A percentile compares a stretch with the other conserved stretches of the same genome.
Conservation (phyloP, 1,140 invertebrate genomes). For the Drosophila triauraria region DNA sequence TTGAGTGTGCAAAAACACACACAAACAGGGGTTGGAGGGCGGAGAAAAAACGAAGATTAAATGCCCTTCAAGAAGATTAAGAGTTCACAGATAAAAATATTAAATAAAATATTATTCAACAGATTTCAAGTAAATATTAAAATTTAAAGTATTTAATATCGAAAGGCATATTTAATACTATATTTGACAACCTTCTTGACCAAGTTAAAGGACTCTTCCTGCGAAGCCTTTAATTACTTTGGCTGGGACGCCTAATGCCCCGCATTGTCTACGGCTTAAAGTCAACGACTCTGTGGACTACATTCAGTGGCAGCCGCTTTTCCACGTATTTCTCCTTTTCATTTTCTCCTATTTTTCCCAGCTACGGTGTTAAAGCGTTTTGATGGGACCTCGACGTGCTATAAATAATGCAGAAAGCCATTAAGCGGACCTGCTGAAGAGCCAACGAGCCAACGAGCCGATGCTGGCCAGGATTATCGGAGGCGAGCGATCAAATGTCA, state of each 20-base stretch:
- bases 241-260: conserved; percentile 52
- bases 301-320: conserved; percentile 21
- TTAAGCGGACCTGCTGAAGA: conserved; percentile 70
- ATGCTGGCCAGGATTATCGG: conserved; percentile 65
- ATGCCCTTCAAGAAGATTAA: conserved; percentile 4
- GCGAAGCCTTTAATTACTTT: conserved; percentile 46
- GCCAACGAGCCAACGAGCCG: conserved; percentile 46
- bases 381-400: conserved; percentile 71
- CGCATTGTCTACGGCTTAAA: conserved; percentile 77
- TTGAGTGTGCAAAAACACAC: conserved; percentile 49
- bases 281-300: conserved; percentile 64
- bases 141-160: no score
- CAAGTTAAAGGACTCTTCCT: not conserved
- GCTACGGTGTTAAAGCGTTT: conserved; percentile 62
- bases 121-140: no score
- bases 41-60: not conserved
- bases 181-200: not conserved
- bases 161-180: no score
- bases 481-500: conserved; percentile 80
- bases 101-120: no score
- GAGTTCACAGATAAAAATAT: not conserved
- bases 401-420: conserved; percentile 78
- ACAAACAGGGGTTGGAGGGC: not conserved
- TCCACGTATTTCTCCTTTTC: conserved; percentile 3
- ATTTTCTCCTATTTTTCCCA: conserved; percentile 7